Base-by-base conservation (phyloP, 2,797 vertebrate species). In the Pogoniulus pusillus region DNA sequence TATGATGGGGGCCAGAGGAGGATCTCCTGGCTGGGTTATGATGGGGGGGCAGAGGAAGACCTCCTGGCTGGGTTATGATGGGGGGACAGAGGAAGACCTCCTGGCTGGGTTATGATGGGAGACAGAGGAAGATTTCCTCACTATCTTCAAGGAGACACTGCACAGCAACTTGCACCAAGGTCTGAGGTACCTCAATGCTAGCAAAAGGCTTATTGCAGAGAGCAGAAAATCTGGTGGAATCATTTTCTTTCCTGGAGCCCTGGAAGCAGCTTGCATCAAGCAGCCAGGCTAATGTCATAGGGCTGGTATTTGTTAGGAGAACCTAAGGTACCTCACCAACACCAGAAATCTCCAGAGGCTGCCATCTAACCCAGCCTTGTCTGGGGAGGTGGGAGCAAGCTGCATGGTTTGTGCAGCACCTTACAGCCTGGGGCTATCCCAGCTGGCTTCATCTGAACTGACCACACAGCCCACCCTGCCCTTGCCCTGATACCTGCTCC, bases 111-210 rank as follows among this genome's bases (percentile, higher is more conserved):
- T n/a, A n/a, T n/a, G n/a, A n/a, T n/a, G n/a, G n/a, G n/a, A n/a
- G n/a, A n/a, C n/a, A n/a, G n/a, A n/a, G n/a, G 35, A 64, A 85
- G 79, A 39, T 82, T 73, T 79, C 54, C n/a, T 62, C 0, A 0
- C 78, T 82, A 75, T 8, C 58, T 69, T 69, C 75, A 24, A 26
- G 57, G 71, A 47, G 57, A 39, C 15, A 8, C 0, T 26, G 53
- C 59, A 29, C 34, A 27, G 54, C 7, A 45, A 51, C 78, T 73
- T n/a, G 9, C 19, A 3, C 49, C 30, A 45, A 62, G 75, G 43
- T 59, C 47, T 35, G 60, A 70, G 47, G 11, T 18, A 15, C 37
- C 37, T 24, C 24, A 12, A 0, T 9, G 49, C 24, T 37, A 8
- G 10, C 17, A 37, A 43, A 49, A 43, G 37, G 53, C 8, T 34